Evolutionary conservation across 53 echinoderm and acorn worm genomes (phyloP), one percentile per base, ranked within the genome.

Genomic region (Mesocentrotus franciscanus): DNA sequence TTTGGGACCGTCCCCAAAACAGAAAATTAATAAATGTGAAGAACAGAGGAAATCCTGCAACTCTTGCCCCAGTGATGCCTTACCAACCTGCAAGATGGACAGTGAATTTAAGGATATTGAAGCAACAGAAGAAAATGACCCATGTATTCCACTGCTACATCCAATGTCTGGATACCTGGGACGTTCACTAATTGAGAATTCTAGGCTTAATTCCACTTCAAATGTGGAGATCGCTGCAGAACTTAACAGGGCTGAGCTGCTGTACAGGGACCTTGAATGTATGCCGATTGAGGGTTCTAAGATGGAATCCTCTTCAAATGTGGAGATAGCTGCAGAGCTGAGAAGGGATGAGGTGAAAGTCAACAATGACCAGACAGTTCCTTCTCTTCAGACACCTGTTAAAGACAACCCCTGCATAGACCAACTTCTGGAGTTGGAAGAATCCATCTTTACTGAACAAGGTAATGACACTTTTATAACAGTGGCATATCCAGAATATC

Each of bases 321-420:
- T 75, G 12, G 75, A 75, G 29, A 75, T 9, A 27, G 75, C 8
- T 75, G 12, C 10, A 29, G 20, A 79, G 79, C 18, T 18, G 39
- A 36, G 79, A 39, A 36, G 35, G 16, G 18, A 10, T 16, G 79
- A 39, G 79, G 59, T 59, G 27, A 57, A 59, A 66, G 32, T 33
- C 42, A 18, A 5, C 91, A 91, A 34, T 68, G 91, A 91, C 61
- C 91, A 62, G 68, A 91, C 91, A 15, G 91, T 91, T 91, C 62
- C 91, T 20, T 91, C 64, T 62, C 91, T 66, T 62, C 91, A 91
- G 36, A 24, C 34, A 35, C 42, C 91, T 4, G 29, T 56, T 9
- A 59, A 39, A 79, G 36, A 39, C 16, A 39, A 79, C 79, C 79
- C 79, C 35, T 79, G 36, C 18, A 60, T 89, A n/a, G 90, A 89